Evolutionary conservation across 2,888 invertebrate genomes (phyloP).

Genomic region (Neoitamus cyanurus): DNA sequence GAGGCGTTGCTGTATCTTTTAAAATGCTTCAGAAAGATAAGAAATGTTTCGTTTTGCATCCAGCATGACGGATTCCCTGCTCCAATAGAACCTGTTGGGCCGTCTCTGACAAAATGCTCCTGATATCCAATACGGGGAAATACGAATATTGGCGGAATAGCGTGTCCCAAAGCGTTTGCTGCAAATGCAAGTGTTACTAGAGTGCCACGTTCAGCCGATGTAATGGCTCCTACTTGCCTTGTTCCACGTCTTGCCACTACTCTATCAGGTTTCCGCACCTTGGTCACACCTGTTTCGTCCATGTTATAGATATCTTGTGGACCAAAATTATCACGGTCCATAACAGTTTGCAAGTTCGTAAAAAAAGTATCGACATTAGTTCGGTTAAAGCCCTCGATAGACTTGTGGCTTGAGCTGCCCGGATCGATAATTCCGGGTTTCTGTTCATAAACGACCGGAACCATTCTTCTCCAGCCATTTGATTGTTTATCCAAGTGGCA

Average conservation of each 20-base stretch:
- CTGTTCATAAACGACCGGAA: neutral
- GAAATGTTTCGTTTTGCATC: neutral
- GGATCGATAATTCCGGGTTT: neutral
- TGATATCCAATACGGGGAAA: neutral
- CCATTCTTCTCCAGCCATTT: neutral
- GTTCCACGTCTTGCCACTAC: slow-evolving; percentile 27
- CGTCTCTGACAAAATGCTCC: too few relatives aligned
- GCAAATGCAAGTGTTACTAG: slow-evolving; percentile 57
- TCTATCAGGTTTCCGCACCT: slow-evolving; percentile 37
- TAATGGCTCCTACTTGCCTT: slow-evolving; percentile 43
- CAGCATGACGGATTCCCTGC: too few relatives aligned
- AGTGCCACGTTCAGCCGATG: slow-evolving; percentile 53
- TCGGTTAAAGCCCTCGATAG: slow-evolving; percentile 16
- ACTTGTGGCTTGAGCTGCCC: slow-evolving; percentile 25
- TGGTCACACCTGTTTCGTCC: slow-evolving; percentile 43
- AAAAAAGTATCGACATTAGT: neutral
- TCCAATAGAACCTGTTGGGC: too few relatives aligned
- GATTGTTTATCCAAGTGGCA: neutral
- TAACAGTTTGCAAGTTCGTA: neutral
- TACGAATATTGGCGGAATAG: slow-evolving; percentile 56
- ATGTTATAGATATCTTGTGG: neutral
- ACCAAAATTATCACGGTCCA: neutral
- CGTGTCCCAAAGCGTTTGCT: slow-evolving; percentile 57
- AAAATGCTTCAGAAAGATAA: neutral
- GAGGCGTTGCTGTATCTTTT: neutral